A percentile compares a stretch with the other conserved stretches of the same genome.
phyloP scores from a whole-genome alignment of 35 echinoderm and acorn worm species.

The Nesometra sesokonis region DNA sequence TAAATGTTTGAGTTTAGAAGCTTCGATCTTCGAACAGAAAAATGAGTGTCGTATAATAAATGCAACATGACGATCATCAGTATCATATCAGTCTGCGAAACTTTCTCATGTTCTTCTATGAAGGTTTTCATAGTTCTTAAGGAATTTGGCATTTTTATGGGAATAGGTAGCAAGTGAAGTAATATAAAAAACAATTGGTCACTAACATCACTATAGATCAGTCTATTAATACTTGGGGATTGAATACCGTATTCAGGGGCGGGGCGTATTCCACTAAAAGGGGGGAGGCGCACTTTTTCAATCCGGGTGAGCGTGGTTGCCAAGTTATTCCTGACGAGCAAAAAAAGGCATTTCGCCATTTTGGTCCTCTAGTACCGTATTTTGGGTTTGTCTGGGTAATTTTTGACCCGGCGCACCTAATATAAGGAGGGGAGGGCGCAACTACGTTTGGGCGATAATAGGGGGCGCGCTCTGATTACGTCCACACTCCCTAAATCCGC shows the following conservation, averaged over 20 bases:
- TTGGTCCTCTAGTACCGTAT: too few species aligned
- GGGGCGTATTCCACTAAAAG: not conserved
- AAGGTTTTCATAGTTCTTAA: not conserved
- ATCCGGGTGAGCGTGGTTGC: too few species aligned
- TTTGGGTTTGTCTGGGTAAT: too few species aligned
- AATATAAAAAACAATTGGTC: not conserved
- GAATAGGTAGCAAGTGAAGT: not conserved
- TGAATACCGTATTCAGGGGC: not conserved
- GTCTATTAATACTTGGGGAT: not conserved
- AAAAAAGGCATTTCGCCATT: too few species aligned
- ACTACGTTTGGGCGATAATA: too few species aligned
- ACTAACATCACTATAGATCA: not conserved
- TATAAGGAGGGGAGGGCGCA: too few species aligned
- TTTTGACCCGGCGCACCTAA: too few species aligned
- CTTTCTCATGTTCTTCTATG: not conserved
- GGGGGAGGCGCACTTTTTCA: too few species aligned
- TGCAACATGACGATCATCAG: not conserved
- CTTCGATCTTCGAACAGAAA: not conserved
- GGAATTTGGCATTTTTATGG: not conserved
- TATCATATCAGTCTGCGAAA: not conserved
- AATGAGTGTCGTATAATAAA: not conserved
- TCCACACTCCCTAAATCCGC: too few species aligned
- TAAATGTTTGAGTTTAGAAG: not conserved
- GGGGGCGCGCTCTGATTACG: too few species aligned
- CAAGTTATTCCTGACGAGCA: too few species aligned